A percentile compares a stretch with the other conserved stretches of the same genome.
Evolutionary conservation across 2,797 vertebrate species (phyloP).

Genomic region (Molossus molossus): DNA sequence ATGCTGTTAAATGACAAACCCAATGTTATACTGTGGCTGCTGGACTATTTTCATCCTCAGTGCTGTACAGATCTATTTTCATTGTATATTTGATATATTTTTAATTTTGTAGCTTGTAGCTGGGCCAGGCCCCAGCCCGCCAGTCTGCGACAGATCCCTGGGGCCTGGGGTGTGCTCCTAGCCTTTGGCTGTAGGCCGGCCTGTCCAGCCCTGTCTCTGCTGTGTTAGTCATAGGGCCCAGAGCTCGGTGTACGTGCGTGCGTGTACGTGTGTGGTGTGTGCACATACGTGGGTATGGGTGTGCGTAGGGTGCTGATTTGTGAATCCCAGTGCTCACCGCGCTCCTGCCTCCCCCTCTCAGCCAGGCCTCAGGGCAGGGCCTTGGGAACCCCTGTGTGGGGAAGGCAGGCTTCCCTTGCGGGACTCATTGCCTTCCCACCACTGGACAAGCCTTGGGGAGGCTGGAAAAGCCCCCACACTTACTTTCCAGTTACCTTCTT

Average conservation of each 20-base stretch:
- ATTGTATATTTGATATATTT: constrained; percentile 90
- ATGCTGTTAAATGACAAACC: constrained; percentile 91
- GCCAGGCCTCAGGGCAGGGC: not conserved
- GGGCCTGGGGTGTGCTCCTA: constrained; percentile 76
- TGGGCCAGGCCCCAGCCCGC: constrained; percentile 64
- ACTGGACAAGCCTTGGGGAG: not conserved
- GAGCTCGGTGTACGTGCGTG: constrained; percentile 56
- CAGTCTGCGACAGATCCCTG: constrained; percentile 45
- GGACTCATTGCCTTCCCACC: not conserved
- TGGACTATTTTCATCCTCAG: constrained; percentile 91
- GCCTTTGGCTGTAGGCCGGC: constrained; percentile 71
- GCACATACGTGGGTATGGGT: constrained; percentile 25
- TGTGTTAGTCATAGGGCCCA: constrained; percentile 71
- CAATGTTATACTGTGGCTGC: constrained; percentile 90
- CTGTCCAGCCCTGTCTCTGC: constrained; percentile 9
- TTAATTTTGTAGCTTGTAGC: constrained; percentile 88
- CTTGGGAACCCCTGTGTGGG: not conserved
- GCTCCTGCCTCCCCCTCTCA: not conserved
- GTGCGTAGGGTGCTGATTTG: constrained; percentile 53
- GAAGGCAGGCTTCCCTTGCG: not conserved
- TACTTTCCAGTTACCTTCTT: constrained; percentile 7
- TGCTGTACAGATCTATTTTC: constrained; percentile 92
- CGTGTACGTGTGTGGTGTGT: not conserved
- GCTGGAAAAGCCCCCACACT: not conserved
- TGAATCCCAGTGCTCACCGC: constrained; percentile 59